Conservation (phyloP, 2,888 invertebrate genomes). For the Andrena marginata region DNA sequence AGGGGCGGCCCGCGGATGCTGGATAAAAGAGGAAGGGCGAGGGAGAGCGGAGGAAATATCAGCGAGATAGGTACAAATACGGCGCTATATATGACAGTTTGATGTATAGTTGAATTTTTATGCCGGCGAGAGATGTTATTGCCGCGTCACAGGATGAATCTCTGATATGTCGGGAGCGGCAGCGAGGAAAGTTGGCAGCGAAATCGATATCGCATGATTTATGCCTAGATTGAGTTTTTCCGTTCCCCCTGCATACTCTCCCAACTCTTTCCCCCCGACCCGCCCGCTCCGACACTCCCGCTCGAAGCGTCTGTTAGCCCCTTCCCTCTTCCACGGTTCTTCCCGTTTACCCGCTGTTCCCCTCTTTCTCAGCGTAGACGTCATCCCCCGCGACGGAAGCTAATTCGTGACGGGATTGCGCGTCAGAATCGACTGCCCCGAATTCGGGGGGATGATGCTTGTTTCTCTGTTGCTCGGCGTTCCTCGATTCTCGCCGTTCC, state of each 20-base stretch:
- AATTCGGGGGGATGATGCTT: conserved; percentile 14
- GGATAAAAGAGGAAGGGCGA: background rate
- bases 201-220: conserved; percentile 74
- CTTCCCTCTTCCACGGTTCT: background rate
- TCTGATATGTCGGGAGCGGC: conserved; percentile 73
- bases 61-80: conserved; percentile 79
- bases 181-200: conserved; percentile 73
- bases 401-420: conserved; percentile 48
- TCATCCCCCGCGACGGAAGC: conserved; percentile 34
- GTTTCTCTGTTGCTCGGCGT: conserved; percentile 6
- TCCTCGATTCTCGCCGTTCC: background rate
- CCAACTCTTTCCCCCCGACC: background rate
- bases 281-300: background rate
- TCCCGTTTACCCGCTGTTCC: background rate
- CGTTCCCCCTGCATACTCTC: conserved; percentile 57
- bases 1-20: conserved; percentile 13
- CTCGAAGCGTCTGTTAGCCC: conserved; percentile 41
- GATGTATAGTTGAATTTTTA: conserved; percentile 81
- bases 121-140: conserved; percentile 79
- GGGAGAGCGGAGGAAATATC: conserved; percentile 74
- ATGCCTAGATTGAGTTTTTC: conserved; percentile 75
- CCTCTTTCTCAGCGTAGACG: conserved; percentile 28
- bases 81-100: conserved; percentile 79
- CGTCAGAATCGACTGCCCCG: conserved; percentile 33
- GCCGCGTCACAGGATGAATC: conserved; percentile 81